These are phyloP conservation scores for Linepithema humile DNA, from an alignment of 1,140 invertebrate genomes.

Conservation along the genomic window DNA sequence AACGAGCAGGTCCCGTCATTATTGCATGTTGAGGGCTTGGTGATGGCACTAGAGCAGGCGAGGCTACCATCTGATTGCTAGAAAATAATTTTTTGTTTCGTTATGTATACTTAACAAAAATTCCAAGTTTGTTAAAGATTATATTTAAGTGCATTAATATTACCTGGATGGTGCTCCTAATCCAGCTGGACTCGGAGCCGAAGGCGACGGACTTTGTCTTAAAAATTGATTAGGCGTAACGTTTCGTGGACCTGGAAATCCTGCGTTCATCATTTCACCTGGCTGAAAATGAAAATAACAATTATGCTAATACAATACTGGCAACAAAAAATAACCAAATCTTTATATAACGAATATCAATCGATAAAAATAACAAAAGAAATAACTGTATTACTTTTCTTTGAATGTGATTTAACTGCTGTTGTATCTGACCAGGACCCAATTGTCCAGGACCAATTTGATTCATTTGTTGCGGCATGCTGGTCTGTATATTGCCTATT, in stretches of 20 bases:
- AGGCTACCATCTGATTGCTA: constrained; percentile 88
- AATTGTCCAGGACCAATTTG: constrained; percentile 85
- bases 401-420: constrained; percentile 84
- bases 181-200: constrained; percentile 88
- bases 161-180: constrained; percentile 85
- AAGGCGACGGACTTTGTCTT: constrained; percentile 88
- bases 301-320: background rate
- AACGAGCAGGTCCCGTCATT: constrained; percentile 83
- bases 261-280: constrained; percentile 82
- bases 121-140: constrained; percentile 15
- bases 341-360: background rate
- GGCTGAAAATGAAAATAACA: constrained; percentile 70
- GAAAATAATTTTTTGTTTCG: constrained; percentile 52
- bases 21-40: constrained; percentile 87
- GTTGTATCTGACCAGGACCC: constrained; percentile 85
- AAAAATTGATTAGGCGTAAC: constrained; percentile 88
- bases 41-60: constrained; percentile 89
- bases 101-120: background rate
- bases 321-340: background rate
- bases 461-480: constrained; percentile 81
- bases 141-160: background rate
- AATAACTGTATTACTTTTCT: constrained; percentile 73
- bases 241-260: constrained; percentile 85
- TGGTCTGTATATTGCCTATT: constrained; percentile 81
- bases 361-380: background rate